Evolutionary conservation across 2,113 vertebrate genomes (phyloP), one percentile per base, ranked within the genome.

Genomic region (Gambusia holbrooki): DNA sequence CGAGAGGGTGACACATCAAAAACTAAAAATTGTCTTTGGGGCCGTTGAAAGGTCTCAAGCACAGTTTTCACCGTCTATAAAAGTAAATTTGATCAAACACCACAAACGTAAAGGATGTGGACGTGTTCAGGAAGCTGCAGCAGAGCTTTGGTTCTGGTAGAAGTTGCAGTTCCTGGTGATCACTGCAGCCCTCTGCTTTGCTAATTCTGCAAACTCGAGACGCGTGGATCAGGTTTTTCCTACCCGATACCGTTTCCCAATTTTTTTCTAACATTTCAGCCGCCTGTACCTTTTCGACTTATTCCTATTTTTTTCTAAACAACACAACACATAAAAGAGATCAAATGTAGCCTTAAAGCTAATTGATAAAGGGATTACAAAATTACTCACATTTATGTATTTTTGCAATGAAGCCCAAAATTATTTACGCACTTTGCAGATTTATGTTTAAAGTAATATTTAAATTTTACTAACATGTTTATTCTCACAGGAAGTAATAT

Each of bases 21-120:
- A 48, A 42, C 7, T 51, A n/a, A 32, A 62, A 30, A 62, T 54
- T 65, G 42, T 25, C 25, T 62, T 69, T 45, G n/a, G 33, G 32
- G 32, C 13, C 30, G 74, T 61, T 74, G 62, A 51, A 35, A 30
- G 0, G 32, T 37, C 63, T 11, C 22, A 13, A 30, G 75, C 19
- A n/a, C 40, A 81, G n/a, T 28, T 15, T 3, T 61, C 61, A 33
- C 28, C 13, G 5, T 48, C 65, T 81, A 48, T 66, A 62, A 73
- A 48, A 76, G 51, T 30, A 69, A 48, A 9, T 65, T 48, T 71
- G 71, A 66, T 5, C 37, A 42, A 66, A 74, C 27, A 45, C 58
- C 62, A 66, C 72, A 74, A 77, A 69, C 65, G 54, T 73, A 66
- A 77, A 87, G 76, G 74, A 80, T 85, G 84, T 85, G 69, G 83